These are phyloP conservation scores for Tiphia femorata DNA, from an alignment of 2,888 invertebrate genomes.

Conservation along the genomic window DNA sequence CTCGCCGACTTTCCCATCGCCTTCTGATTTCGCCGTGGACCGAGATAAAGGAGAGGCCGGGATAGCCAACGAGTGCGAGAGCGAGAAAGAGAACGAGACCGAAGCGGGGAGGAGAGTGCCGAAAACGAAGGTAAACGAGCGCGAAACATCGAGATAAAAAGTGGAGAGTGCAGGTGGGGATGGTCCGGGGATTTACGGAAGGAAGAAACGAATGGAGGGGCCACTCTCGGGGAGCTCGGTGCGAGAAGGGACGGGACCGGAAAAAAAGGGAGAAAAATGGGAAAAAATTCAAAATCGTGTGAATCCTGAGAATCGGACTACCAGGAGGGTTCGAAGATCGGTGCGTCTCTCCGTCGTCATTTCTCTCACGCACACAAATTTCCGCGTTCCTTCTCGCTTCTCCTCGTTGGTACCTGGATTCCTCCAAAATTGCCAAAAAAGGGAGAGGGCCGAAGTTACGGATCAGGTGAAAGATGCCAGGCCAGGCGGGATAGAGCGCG, in stretches of 20 bases:
- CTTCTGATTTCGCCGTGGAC: conserved; percentile 5
- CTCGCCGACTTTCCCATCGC: conserved; percentile 47
- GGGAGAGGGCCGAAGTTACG: conserved; percentile 29
- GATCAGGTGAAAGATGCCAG: no score
- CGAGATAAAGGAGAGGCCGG: background rate
- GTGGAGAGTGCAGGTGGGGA: conserved; percentile 41
- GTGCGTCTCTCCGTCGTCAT: conserved; percentile 1
- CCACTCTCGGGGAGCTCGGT: conserved; percentile 1
- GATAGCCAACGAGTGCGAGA: conserved; percentile 32
- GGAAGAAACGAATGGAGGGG: background rate
- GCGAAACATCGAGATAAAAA: conserved; percentile 40
- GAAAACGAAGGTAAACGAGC: conserved; percentile 40
- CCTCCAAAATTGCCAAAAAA: conserved; percentile 63
- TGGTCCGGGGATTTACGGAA: background rate
- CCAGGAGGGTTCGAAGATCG: conserved; percentile 2
- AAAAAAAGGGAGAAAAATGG: background rate
- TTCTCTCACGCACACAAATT: conserved; percentile 21
- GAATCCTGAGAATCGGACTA: conserved; percentile 34
- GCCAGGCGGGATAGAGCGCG: conserved; percentile 56
- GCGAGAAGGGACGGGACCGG: background rate
- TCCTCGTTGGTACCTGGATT: conserved; percentile 65
- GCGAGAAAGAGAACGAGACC: no score
- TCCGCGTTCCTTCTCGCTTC: conserved; percentile 34
- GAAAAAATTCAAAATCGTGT: conserved; percentile 47
- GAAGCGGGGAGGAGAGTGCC: conserved; percentile 10